Percentiles rank a stretch among this genome's conserved stretches.
Evolutionary conservation across 1,140 invertebrate genomes (phyloP).

Genomic region (Listronotus oregonensis): DNA sequence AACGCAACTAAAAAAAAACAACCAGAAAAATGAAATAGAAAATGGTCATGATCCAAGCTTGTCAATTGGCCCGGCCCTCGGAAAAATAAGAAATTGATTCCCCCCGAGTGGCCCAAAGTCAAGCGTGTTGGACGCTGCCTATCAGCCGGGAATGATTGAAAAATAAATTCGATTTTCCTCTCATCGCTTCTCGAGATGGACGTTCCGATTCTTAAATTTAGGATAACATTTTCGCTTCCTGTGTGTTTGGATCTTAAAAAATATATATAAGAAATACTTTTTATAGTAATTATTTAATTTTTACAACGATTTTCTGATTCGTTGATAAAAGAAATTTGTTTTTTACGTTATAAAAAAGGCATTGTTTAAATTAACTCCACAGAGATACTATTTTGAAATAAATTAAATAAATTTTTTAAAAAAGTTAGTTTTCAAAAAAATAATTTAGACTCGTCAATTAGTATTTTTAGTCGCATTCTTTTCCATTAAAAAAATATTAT

Average conservation of each 20-base stretch:
- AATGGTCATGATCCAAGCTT: not conserved
- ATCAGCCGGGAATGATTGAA: slow-evolving; percentile 59
- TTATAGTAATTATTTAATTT: not conserved
- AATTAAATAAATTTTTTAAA: no score
- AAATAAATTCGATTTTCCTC: slow-evolving; percentile 57
- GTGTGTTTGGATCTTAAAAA: not conserved
- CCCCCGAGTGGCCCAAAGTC: slow-evolving; percentile 25
- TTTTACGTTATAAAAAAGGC: no score
- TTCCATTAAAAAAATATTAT: no score
- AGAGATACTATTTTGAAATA: no score
- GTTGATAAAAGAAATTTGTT: no score
- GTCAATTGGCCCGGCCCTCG: not conserved
- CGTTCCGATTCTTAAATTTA: slow-evolving; percentile 31
- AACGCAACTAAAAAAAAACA: not conserved
- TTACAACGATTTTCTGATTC: no score
- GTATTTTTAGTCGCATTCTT: no score
- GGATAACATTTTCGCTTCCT: slow-evolving; percentile 36
- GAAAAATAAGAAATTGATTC: slow-evolving; percentile 31
- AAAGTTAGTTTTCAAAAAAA: no score
- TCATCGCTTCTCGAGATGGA: slow-evolving; percentile 47
- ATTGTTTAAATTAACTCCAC: no score
- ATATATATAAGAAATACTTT: slow-evolving; percentile 9
- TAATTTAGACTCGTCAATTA: no score
- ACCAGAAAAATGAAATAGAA: not conserved
- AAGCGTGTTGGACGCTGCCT: slow-evolving; percentile 45